Evolutionary conservation across 1,140 invertebrate genomes (phyloP), one percentile per base, ranked within the genome.

Genomic region (Physella acuta): DNA sequence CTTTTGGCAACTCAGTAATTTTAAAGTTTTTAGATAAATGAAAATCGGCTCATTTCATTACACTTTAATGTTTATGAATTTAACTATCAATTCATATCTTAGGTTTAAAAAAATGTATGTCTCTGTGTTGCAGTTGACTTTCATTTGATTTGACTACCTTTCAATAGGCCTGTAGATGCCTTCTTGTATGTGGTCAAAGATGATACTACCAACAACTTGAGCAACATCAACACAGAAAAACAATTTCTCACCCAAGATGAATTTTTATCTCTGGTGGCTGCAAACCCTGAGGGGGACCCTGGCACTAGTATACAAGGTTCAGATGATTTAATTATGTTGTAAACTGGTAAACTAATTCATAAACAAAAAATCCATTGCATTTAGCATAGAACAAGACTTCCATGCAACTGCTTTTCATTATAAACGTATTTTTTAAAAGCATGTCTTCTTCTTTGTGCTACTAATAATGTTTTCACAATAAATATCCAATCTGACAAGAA

Each of bases 131-230:
- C 11, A 49, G 36, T 4, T n/a, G 4, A 31, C 24, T 4, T 53
- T 30, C 24, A 30, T 36, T 16, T 44, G 16, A 16, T 24, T 3
- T n/a, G n/a, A n/a, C n/a, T n/a, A n/a, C n/a, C 4, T n/a, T 33
- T 49, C n/a, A 1, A 17, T 55, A 76, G 71, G 4, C 73, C 73
- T 24, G 65, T 76, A 4, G 59, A 70, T 28, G 73, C 73, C 3
- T 65, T 71, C 36, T 26, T 70, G 39, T 76, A 76, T 64, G 69
- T 66, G 0, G 31, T 74, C 17, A n/a, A 67, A 20, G 73, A 74
- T 58, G 60, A 71, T 64, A 69, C 20, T 24, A 74, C 71, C 30
- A 56, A 75, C 20, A 61, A 58, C 17, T 14, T 37, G 3, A 52
- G 55, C 33, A 73, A 73, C 53, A 30, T 71, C 16, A 68, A 56